Percentiles rank a stretch among this genome's conserved stretches.
phyloP scores from a whole-genome alignment of 2,797 vertebrate species.

The Acipenser oxyrinchus region DNA sequence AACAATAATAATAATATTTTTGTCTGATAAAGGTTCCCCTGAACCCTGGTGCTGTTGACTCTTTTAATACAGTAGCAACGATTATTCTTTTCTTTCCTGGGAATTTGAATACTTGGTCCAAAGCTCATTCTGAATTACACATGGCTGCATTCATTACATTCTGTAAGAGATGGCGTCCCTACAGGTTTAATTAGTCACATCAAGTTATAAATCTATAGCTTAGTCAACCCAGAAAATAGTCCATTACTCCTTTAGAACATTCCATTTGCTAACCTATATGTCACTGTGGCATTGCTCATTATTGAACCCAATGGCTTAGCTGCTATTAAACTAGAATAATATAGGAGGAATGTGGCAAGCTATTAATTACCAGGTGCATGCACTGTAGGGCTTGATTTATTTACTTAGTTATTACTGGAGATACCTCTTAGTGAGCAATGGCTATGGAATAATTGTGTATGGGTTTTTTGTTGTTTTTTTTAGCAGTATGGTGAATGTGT shows the following conservation, averaged over 20 bases:
- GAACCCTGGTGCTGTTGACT: too few species aligned
- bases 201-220: conserved; percentile 40
- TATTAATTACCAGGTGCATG: conserved; percentile 24
- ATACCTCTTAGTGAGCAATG: too few species aligned
- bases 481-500: too few species aligned
- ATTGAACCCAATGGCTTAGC: not conserved
- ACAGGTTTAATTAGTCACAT: conserved; percentile 52
- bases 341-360: conserved; percentile 21
- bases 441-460: too few species aligned
- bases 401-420: not conserved
- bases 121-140: too few species aligned
- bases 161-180: conserved; percentile 34
- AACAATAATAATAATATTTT: too few species aligned
- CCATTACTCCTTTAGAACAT: conserved; percentile 33
- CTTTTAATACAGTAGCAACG: too few species aligned
- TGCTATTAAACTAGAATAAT: conserved; percentile 19
- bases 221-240: conserved; percentile 36
- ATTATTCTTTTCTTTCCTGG: too few species aligned
- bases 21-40: too few species aligned
- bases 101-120: too few species aligned
- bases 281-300: conserved; percentile 32
- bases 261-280: conserved; percentile 38
- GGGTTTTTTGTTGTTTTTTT: too few species aligned
- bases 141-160: too few species aligned
- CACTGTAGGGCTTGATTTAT: conserved; percentile 30